Percentiles rank a stretch among this genome's conserved stretches.
Evolutionary conservation across 2,888 invertebrate genomes (phyloP).

Genomic region (Philonicus albiceps): DNA sequence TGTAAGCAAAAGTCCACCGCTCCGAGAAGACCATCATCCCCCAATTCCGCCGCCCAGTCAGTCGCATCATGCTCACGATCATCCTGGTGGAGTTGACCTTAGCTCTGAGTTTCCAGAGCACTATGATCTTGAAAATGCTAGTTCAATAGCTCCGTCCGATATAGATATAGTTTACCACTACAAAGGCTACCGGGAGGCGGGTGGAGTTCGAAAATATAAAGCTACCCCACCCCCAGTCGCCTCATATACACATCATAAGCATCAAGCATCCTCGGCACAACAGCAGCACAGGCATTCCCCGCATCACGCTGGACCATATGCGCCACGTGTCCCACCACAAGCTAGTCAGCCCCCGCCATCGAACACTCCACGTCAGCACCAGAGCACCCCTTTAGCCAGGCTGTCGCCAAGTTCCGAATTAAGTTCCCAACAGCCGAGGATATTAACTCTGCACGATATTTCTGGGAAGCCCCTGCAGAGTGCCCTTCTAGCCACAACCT

Average conservation of each 20-base stretch:
- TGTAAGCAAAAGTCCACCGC: constrained; percentile 82
- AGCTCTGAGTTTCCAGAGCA: constrained; percentile 86
- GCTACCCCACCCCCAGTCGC: constrained; percentile 83
- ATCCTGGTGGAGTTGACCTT: constrained; percentile 76
- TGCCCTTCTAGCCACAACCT: constrained; percentile 87
- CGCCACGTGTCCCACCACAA: constrained; percentile 76
- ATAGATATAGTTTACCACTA: constrained; percentile 97
- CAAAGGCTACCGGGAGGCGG: constrained; percentile 88
- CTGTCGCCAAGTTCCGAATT: constrained; percentile 92
- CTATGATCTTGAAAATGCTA: constrained; percentile 96
- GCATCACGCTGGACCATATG: constrained; percentile 78
- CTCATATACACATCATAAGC: constrained; percentile 79
- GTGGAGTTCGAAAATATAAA: constrained; percentile 84
- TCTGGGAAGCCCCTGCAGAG: constrained; percentile 92
- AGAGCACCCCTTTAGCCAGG: constrained; percentile 89
- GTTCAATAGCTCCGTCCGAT: constrained; percentile 96
- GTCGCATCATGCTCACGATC: constrained; percentile 78
- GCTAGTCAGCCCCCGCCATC: constrained; percentile 74
- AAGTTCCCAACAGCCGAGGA: constrained; percentile 89
- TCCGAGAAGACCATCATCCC: constrained; percentile 81
- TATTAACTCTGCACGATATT: constrained; percentile 91
- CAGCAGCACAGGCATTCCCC: constrained; percentile 81
- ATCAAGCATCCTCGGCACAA: constrained; percentile 70
- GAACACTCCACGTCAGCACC: constrained; percentile 76
- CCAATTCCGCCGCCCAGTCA: constrained; percentile 78